Evolutionary conservation across 2,113 vertebrate species (phyloP), one percentile per base, ranked within the genome.

Genomic region (Lethenteron camtschaticum): DNA sequence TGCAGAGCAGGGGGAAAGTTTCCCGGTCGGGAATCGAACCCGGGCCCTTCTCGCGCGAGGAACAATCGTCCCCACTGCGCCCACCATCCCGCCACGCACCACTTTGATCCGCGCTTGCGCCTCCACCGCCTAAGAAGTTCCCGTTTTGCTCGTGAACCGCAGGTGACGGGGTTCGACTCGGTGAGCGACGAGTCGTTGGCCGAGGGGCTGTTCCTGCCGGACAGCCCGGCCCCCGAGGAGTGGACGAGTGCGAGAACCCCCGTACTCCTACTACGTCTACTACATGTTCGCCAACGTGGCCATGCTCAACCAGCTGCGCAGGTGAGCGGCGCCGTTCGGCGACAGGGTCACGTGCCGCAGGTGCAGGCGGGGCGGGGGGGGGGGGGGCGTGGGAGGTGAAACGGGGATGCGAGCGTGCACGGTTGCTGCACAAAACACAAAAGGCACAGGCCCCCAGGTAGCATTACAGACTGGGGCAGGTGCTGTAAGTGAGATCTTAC

Each of bases 111-210:
- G 3, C 24, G 24, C 24, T 24, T 24, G 24, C 24, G 24, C 24
- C 24, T 24, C 24, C 24, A 24, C 24, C 24, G 24, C 24, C 24
- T 24, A 24, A 24, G 24, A 24, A 41, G n/a, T 41, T 11, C 68
- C 11, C 6, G 10, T 3, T 69, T 8, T 4, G 9, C 10, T 69
- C 20, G 9, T 9, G 12, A 14, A 13, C 24, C 14, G 56, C 70
- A 71, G 70, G 58, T 71, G 57, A 71, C 70, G 10, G 70, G 56
- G 5, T 71, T 71, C n/a, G 70, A 71, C 58, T 58, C 57, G 3
- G 70, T 71, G 2, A 58, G 55, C n/a, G 70, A 71, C 55, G 70
- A 71, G 13, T 71, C 70, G 8, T 55, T 55, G 13, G 59, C 56
- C 2, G 70, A 71, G 9, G 58, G 60, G 12, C 57, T 57, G 9